phyloP scores from a whole-genome alignment of 2,113 vertebrate species.

The Taxidea taxus region DNA sequence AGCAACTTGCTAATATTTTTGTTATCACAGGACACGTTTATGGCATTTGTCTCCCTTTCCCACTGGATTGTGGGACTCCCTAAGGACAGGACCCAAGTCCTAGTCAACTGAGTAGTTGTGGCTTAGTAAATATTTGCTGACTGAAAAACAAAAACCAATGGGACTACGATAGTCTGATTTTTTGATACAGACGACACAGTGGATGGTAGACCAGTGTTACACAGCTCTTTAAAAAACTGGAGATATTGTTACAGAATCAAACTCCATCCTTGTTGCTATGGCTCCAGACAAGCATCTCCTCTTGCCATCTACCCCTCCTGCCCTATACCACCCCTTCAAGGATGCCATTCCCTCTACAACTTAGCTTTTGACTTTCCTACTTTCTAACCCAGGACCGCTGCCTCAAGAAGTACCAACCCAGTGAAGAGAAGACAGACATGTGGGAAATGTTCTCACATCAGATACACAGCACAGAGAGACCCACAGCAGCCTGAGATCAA shows the following conservation, averaged over 20 bases:
- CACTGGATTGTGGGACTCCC: neutral
- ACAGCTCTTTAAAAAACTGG: neutral
- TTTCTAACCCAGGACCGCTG: neutral
- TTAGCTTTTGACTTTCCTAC: neutral
- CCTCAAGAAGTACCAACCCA: neutral
- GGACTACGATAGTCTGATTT: neutral
- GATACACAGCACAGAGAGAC: neutral
- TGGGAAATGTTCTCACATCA: neutral
- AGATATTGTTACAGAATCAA: neutral
- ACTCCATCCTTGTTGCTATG: neutral
- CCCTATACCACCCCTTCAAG: neutral
- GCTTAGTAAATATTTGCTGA: neutral
- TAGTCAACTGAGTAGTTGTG: neutral
- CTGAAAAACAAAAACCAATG: neutral
- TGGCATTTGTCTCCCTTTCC: neutral
- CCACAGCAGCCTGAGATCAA: neutral
- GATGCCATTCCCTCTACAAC: neutral
- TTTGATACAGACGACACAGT: neutral
- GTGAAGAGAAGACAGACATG: rapidly evolving
- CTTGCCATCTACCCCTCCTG: rapidly evolving
- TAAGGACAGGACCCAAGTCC: neutral
- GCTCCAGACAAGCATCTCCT: neutral
- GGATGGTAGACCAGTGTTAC: neutral
- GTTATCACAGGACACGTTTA: too few relatives aligned
- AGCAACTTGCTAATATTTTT: neutral